phyloP scores from a whole-genome alignment of 2,888 invertebrate genomes.

The Acanthococcus lagerstroemiae region DNA sequence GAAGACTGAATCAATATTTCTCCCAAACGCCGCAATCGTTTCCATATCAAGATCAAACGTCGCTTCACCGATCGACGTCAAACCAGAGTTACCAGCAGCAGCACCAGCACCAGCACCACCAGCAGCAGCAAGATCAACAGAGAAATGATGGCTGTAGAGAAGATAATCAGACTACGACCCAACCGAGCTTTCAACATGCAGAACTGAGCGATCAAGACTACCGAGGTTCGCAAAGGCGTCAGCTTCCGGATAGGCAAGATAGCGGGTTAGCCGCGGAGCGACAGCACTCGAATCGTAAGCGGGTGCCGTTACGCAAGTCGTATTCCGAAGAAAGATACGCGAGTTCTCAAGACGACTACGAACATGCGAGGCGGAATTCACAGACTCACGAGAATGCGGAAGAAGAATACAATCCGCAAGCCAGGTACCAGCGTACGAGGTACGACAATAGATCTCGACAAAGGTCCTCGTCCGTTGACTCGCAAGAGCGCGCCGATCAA shows the following conservation, averaged over 20 bases:
- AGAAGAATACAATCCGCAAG: not conserved
- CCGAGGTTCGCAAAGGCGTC: not conserved
- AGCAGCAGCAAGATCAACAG: not conserved
- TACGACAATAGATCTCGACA: slow-evolving; percentile 2
- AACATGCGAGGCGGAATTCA: not conserved
- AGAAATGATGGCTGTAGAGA: no score
- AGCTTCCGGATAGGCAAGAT: not conserved
- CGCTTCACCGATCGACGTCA: not conserved
- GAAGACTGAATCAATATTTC: slow-evolving; percentile 1
- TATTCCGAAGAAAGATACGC: slow-evolving; percentile 13
- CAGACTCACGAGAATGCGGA: not conserved
- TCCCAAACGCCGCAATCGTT: no score
- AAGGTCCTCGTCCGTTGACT: slow-evolving; percentile 10
- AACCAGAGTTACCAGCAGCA: not conserved
- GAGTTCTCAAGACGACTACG: slow-evolving; percentile 10
- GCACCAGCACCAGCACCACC: not conserved
- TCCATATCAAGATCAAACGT: not conserved
- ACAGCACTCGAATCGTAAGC: slow-evolving; percentile 3
- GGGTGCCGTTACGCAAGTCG: slow-evolving; percentile 9
- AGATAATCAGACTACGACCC: not conserved
- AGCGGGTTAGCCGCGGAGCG: not conserved
- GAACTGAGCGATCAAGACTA: not conserved
- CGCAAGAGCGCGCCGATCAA: not conserved
- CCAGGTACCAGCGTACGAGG: not conserved
- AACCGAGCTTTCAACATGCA: not conserved